A percentile compares a stretch with the other conserved stretches of the same genome.
Evolutionary conservation across 2,888 invertebrate genomes (phyloP).

Genomic region (Colletes collaris): DNA sequence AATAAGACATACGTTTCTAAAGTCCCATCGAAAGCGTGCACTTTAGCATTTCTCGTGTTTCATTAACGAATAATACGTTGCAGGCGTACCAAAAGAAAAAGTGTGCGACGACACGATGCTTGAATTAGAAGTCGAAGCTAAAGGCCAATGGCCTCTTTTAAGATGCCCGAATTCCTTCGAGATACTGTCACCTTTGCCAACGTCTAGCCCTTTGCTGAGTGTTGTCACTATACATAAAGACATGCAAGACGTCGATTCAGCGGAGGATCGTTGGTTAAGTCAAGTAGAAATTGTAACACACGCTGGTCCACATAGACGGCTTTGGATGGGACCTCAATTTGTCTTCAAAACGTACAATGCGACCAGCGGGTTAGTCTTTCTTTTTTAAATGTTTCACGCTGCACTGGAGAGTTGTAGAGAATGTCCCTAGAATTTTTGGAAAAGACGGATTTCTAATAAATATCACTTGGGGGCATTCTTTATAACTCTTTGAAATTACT

Average conservation of each 20-base stretch:
- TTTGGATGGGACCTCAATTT: slow-evolving; percentile 99
- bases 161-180: slow-evolving; percentile 87
- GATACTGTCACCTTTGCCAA: slow-evolving; percentile 90
- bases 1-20: slow-evolving; percentile 39
- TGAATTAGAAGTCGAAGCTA: slow-evolving; percentile 93
- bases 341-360: slow-evolving; percentile 96
- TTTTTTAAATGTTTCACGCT: neutral
- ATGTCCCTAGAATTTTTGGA: too few species aligned
- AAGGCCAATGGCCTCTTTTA: slow-evolving; percentile 95
- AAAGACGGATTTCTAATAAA: too few species aligned
- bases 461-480: too few species aligned
- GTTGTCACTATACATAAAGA: slow-evolving; percentile 74
- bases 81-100: slow-evolving; percentile 92
- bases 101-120: slow-evolving; percentile 93
- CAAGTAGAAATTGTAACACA: slow-evolving; percentile 99
- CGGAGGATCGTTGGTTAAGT: slow-evolving; percentile 94
- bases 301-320: slow-evolving; percentile 95
- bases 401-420: too few species aligned
- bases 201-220: slow-evolving; percentile 87
- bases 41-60: neutral
- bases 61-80: slow-evolving; percentile 19
- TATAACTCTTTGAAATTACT: neutral
- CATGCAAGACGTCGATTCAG: slow-evolving; percentile 76
- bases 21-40: neutral
- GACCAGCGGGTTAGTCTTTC: slow-evolving; percentile 86